Percentiles rank a stretch among this genome's conserved stretches.
phyloP scores from a whole-genome alignment of 2,113 vertebrate genomes.

The Festucalex cinctus region DNA sequence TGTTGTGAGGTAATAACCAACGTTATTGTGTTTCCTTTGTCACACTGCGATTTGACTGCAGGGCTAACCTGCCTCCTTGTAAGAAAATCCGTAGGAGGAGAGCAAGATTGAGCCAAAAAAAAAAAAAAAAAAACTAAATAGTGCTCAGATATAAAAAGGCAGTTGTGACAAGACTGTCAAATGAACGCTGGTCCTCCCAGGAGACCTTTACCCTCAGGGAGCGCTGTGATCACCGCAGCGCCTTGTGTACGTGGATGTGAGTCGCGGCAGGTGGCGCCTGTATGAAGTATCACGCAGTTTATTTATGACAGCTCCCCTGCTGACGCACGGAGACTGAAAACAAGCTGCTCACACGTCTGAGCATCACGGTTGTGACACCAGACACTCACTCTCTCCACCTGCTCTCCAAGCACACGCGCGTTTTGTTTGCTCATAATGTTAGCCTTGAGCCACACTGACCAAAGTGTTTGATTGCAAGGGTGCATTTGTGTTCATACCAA shows the following conservation, averaged over 20 bases:
- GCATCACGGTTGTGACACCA: slow-evolving; percentile 20
- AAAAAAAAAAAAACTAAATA: neutral
- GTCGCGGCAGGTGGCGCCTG: slow-evolving; percentile 52
- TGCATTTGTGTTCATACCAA: neutral
- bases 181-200: slow-evolving; percentile 40
- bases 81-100: slow-evolving; percentile 8
- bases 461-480: neutral
- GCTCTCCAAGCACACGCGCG: slow-evolving; percentile 2
- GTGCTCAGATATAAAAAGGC: neutral
- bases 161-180: slow-evolving; percentile 32
- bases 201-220: slow-evolving; percentile 48
- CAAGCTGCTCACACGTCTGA: slow-evolving; percentile 35
- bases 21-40: neutral
- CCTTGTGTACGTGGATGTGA: slow-evolving; percentile 18
- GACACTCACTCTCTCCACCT: slow-evolving; percentile 16
- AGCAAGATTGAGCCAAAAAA: neutral
- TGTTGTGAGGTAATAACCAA: neutral
- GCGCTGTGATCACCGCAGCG: slow-evolving; percentile 51
- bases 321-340: slow-evolving; percentile 37
- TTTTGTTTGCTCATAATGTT: slow-evolving; percentile 9
- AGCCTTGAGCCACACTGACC: slow-evolving; percentile 7
- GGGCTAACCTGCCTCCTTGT: neutral
- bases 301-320: slow-evolving; percentile 60
- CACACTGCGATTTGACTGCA: neutral
- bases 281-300: slow-evolving; percentile 64